These are phyloP conservation scores for Cactoblastis cactorum DNA, from an alignment of 2,888 invertebrate species.

Conservation along the genomic window DNA sequence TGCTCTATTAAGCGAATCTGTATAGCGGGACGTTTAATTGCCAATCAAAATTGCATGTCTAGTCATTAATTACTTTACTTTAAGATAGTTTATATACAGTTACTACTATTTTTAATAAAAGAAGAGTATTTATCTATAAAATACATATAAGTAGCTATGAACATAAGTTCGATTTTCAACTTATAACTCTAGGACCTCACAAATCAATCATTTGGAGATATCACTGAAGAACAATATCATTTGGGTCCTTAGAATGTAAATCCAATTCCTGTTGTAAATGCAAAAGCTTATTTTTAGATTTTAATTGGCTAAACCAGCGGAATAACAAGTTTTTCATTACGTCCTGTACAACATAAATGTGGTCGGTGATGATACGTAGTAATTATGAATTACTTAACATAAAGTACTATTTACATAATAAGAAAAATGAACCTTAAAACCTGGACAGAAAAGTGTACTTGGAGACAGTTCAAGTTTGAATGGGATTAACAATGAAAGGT, in stretches of 20 bases:
- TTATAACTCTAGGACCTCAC: too few relatives aligned
- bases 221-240: too few relatives aligned
- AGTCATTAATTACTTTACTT: neutral
- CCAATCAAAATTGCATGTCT: conserved; percentile 7
- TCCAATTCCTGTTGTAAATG: neutral
- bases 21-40: conserved; percentile 21
- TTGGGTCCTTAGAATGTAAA: too few relatives aligned
- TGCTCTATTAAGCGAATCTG: conserved; percentile 55
- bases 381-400: too few relatives aligned
- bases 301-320: neutral
- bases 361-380: too few relatives aligned
- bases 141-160: too few relatives aligned
- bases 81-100: neutral
- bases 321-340: neutral
- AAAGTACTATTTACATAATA: too few relatives aligned
- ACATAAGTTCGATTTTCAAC: too few relatives aligned
- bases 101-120: too few relatives aligned
- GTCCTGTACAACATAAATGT: too few relatives aligned
- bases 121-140: too few relatives aligned
- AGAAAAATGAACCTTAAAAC: neutral
- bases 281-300: neutral
- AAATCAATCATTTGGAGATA: too few relatives aligned
- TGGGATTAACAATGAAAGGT: neutral
- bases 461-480: neutral
- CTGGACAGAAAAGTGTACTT: neutral